Evolutionary conservation across 1,140 invertebrate genomes (phyloP), one percentile per base, ranked within the genome.

Genomic region (Drosophila punjabiensis): DNA sequence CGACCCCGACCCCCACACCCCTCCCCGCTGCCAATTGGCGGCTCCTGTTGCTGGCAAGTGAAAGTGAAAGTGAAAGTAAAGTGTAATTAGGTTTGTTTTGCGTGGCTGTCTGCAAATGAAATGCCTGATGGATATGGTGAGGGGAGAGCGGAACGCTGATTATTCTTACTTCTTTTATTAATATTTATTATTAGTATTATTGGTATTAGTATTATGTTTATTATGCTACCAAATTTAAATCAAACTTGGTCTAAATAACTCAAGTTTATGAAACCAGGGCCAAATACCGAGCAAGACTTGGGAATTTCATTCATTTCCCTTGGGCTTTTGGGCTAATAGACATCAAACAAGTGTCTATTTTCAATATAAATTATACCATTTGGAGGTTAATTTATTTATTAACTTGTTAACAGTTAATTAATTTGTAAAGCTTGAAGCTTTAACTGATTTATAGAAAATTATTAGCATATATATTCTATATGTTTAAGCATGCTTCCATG

Each of bases 71-170:
- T 87, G 81, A 87, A 88, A 84, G 82, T 84, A 85, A 84, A 87
- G 71, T 88, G 83, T 87, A 87, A 87, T 87, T 87, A 87, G 83
- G 83, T 87, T 87, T 87, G 82, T 88, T 87, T 83, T 76, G 80
- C 86, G 80, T 86, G 84, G 79, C 78, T 74, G 82, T 88, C 84
- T 88, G 84, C 76, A 83, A 87, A 83, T 83, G 83, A 87, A 87
- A 87, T 88, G 83, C 56, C 67, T 70, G 71, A 58, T 68, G 56
- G n/a, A 47, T 45, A 8, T 45, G 45, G 45, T 3, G 20, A 24
- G 45, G 20, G 8, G 6, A 32, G 4, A 35, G 32, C 7, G 10
- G 30, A 58, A 9, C 11, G 6, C n/a, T 35, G 53, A 71, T 71
- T 60, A 74, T 71, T 18, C n/a, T 33, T 35, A 45, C 43, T 18